These are phyloP conservation scores for Drosophila quadrilineata DNA, from an alignment of 1,140 invertebrate genomes.

Conservation along the genomic window DNA sequence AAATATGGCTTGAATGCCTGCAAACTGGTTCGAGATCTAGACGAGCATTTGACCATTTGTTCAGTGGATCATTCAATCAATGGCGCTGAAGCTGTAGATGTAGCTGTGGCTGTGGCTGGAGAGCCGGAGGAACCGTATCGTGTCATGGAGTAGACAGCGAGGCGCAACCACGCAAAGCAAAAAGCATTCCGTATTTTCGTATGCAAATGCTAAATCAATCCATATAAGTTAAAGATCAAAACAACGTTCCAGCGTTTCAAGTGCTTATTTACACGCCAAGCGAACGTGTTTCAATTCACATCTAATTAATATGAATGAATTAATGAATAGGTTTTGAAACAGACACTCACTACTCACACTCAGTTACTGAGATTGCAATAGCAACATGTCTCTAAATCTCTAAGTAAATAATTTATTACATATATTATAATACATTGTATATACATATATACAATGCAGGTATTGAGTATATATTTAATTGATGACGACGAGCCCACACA, in stretches of 20 bases:
- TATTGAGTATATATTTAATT: conserved; percentile 26
- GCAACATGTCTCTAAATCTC: conserved; percentile 1
- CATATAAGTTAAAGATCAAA: conserved; percentile 48
- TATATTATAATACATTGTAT: too few relatives aligned
- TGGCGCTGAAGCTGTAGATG: too few relatives aligned
- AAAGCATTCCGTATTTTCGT: conserved; percentile 44
- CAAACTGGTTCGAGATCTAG: conserved; percentile 40
- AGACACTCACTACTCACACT: background rate
- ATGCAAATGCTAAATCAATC: conserved; percentile 67
- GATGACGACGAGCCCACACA: conserved; percentile 59
- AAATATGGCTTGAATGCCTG: conserved; percentile 55
- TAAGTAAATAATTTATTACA: conserved; percentile 31
- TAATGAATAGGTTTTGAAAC: conserved; percentile 11
- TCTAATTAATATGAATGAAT: conserved; percentile 72
- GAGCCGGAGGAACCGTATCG: too few relatives aligned
- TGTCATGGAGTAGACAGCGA: conserved; percentile 36
- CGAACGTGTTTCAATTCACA: conserved; percentile 68
- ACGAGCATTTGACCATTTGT: conserved; percentile 3
- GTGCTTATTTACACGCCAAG: conserved; percentile 42
- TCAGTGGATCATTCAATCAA: conserved; percentile 11
- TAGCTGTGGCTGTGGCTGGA: too few relatives aligned
- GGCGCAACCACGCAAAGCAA: conserved; percentile 50
- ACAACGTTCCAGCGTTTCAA: conserved; percentile 35
- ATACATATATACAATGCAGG: conserved; percentile 5
- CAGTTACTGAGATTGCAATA: conserved; percentile 42